Evolutionary conservation across 2,797 vertebrate genomes (phyloP), one percentile per base, ranked within the genome.

Genomic region (Protosalanx chinensis): DNA sequence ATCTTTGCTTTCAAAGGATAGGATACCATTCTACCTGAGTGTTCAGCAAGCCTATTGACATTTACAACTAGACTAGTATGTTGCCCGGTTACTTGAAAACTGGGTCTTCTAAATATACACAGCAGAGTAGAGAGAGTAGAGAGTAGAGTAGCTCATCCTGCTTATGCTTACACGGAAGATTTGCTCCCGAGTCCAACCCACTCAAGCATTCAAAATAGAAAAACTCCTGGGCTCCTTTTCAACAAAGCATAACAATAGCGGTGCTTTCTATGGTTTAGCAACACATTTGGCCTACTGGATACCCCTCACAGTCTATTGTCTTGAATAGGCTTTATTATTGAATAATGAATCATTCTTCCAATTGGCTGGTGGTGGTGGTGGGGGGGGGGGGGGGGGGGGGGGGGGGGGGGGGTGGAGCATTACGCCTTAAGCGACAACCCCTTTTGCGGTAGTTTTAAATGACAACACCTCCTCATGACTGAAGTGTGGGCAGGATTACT

Each of bases 1-100:
- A 51, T 6, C 16, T 3, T 27, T 30, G 79, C 73, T 58, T 27
- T 66, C 81, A 73, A 41, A 15, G 0, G 59, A 78, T 76, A 72
- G 68, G 67, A 71, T 73, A 33, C 69, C 67, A 73, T 78, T 53
- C 59, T 62, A 56, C 51, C 32, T 23, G 67, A 56, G 66, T 68
- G 20, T 37, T 5, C 16, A 56, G 51, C 16, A n/a, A 16, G 16
- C 18, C 51, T 56, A 37, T 32, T 13, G 30, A 68, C 15, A 29
- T 63, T 27, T 33, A 63, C 32, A 63, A 3, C 18, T 29, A 13
- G 12, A 68, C 51, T 68, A 29, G 59, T 29, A 35, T 58, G n/a
- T 27, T 58, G 32, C 67, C 53, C 20, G 67, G 33, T 59, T 68
- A 58, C 51, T 58, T 35, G 53, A 59, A 58, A 59, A 68, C 51